Evolutionary conservation across 2,888 invertebrate genomes (phyloP).

Genomic region (Caenorhabditis sulstoni): DNA sequence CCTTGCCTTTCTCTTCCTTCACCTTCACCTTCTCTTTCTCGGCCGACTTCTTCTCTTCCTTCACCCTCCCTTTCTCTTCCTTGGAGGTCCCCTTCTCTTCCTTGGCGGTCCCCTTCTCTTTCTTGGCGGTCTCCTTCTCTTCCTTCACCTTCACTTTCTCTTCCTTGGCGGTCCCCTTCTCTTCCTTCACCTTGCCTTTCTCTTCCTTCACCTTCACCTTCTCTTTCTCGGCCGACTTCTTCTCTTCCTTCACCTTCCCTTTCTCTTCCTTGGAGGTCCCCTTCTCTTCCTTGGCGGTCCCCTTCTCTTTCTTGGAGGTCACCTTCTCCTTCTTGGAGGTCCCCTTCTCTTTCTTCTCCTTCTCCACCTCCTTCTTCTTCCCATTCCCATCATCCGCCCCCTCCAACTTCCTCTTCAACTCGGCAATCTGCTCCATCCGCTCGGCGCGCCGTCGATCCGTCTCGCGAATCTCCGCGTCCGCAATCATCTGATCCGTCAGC

Average conservation of each 20-base stretch:
- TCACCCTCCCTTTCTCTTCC: too few relatives aligned
- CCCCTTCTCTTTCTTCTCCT: too few relatives aligned
- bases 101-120: too few relatives aligned
- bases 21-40: neutral
- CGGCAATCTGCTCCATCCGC: too few relatives aligned
- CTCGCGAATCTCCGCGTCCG: slow-evolving; percentile 5
- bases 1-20: neutral
- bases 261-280: too few relatives aligned
- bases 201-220: slow-evolving; percentile 2
- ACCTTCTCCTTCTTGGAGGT: too few relatives aligned
- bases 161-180: too few relatives aligned
- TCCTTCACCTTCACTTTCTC: too few relatives aligned
- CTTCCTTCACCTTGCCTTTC: too few relatives aligned
- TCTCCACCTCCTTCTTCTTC: neutral
- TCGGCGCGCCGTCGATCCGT: neutral
- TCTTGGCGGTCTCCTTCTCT: too few relatives aligned
- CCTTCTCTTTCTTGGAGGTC: neutral
- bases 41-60: neutral
- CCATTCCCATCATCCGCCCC: neutral
- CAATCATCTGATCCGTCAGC: too few relatives aligned
- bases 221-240: slow-evolving; percentile 8
- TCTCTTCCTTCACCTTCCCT: slow-evolving; percentile 1
- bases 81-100: too few relatives aligned
- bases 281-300: neutral
- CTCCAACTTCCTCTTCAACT: neutral